Percentiles rank a stretch among this genome's conserved stretches.
phyloP scores from a whole-genome alignment of 2,888 invertebrate genomes.

The Drosophila tanythrix region DNA sequence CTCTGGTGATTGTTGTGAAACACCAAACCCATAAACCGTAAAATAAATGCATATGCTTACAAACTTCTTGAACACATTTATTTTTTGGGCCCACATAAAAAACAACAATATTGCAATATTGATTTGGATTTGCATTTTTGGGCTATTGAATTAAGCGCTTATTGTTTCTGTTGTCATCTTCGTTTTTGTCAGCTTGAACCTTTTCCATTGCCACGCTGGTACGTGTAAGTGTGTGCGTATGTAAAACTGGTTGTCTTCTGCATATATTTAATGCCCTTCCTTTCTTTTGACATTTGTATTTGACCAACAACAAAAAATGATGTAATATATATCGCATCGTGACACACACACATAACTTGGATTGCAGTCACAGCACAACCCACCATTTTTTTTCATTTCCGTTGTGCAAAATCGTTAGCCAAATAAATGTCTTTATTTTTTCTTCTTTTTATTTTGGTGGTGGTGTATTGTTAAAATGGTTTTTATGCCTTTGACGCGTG shows the following conservation, averaged over 20 bases:
- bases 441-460: conserved; percentile 2
- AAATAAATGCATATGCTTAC: conserved; percentile 16
- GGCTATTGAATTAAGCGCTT: conserved; percentile 29
- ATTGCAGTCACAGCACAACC: conserved; percentile 42
- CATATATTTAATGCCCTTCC: conserved; percentile 58
- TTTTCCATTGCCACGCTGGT: conserved; percentile 11
- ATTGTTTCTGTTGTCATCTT: conserved; percentile 18
- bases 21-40: conserved; percentile 40
- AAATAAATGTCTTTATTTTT: conserved; percentile 57
- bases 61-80: conserved; percentile 11
- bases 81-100: conserved; percentile 12
- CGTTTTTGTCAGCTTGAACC: conserved; percentile 50
- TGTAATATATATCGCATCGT: conserved; percentile 55
- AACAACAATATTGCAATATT: conserved; percentile 17
- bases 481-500: conserved; percentile 59
- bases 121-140: conserved; percentile 10
- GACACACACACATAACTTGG: conserved; percentile 31
- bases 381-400: conserved; percentile 55
- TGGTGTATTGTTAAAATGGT: conserved; percentile 32
- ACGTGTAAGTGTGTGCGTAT: conserved; percentile 18
- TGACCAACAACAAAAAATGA: conserved; percentile 54
- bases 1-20: conserved; percentile 87
- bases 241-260: conserved; percentile 66
- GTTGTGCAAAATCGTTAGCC: conserved; percentile 52
- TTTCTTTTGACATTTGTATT: conserved; percentile 41